Conservation (phyloP, 2,113 vertebrate species). For the Plecturocebus donacophilus region DNA sequence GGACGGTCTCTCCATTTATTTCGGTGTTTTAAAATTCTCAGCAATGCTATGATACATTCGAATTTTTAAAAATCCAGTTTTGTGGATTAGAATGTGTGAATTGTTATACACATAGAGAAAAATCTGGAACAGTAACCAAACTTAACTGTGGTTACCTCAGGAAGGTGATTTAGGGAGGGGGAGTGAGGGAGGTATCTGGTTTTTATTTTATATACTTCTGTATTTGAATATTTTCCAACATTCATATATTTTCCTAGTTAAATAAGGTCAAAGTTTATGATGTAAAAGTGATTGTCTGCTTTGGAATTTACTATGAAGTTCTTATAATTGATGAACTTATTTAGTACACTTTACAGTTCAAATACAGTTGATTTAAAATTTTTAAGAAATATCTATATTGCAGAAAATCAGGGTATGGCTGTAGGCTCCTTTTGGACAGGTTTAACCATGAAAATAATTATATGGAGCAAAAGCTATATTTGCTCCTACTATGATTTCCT, state of each 20-base stretch:
- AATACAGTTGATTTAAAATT: not conserved
- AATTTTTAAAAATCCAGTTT: not conserved
- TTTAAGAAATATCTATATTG: not conserved
- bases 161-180: not conserved
- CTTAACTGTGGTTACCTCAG: not conserved
- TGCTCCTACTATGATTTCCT: accelerated
- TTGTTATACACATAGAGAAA: not conserved
- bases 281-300: not conserved
- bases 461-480: not conserved
- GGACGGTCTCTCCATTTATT: not conserved
- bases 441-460: not conserved
- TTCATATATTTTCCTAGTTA: not conserved
- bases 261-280: not conserved
- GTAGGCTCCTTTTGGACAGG: not conserved
- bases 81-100: too few species aligned
- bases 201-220: not conserved
- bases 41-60: not conserved
- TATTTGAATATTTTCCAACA: not conserved
- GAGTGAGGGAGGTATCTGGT: not conserved
- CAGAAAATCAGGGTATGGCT: not conserved
- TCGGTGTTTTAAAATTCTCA: not conserved
- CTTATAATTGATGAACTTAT: not conserved
- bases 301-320: not conserved
- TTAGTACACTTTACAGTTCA: not conserved
- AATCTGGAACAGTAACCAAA: not conserved